Percentiles rank a stretch among this genome's conserved stretches.
These are phyloP conservation scores for Luperina nickerlii DNA, from an alignment of 2,888 invertebrate species.

Conservation along the genomic window DNA sequence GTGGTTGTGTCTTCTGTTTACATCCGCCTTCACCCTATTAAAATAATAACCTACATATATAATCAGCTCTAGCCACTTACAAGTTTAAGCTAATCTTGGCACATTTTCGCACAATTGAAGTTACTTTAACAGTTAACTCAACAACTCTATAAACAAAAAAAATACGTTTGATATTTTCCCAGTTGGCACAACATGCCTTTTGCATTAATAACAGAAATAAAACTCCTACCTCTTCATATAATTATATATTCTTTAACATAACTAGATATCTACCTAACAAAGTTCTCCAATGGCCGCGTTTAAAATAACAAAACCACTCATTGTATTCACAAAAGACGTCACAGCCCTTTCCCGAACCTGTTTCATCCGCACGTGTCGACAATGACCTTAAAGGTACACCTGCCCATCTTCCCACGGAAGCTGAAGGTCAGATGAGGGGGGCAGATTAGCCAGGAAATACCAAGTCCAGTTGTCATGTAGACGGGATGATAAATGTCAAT, in stretches of 20 bases:
- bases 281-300: neutral
- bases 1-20: neutral
- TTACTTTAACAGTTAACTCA: neutral
- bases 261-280: neutral
- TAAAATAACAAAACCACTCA: constrained; percentile 10
- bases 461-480: constrained; percentile 14
- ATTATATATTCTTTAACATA: neutral
- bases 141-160: neutral
- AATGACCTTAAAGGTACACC: constrained; percentile 46
- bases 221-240: neutral
- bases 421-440: constrained; percentile 58
- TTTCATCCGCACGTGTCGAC: constrained; percentile 43
- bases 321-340: constrained; percentile 8
- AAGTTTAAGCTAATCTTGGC: too few relatives aligned
- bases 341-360: constrained; percentile 39
- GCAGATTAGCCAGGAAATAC: constrained; percentile 54
- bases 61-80: neutral
- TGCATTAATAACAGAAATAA: neutral
- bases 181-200: neutral
- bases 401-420: constrained; percentile 59
- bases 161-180: neutral
- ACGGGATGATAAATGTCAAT: constrained; percentile 22
- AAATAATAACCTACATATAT: too few relatives aligned
- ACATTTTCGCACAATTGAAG: too few relatives aligned
- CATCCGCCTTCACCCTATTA: neutral